Base-by-base conservation (phyloP, 2,888 invertebrate genomes). In the Elegia similella region DNA sequence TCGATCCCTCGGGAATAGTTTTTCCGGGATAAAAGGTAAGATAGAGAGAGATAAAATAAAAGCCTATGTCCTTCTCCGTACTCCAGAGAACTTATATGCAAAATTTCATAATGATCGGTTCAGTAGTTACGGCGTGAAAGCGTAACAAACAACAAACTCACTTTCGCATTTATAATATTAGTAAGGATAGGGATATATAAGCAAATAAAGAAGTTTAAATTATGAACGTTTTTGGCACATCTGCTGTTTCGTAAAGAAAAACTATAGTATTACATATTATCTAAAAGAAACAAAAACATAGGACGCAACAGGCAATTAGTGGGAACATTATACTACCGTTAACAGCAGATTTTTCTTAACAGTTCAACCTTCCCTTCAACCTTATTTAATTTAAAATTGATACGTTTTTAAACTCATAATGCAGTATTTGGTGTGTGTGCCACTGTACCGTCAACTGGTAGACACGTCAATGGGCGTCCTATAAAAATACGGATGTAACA, bases 231-330 rank as follows among this genome's bases (percentile, higher is more conserved):
- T 23, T 23, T 23, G 7, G 42, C 15, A 7, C 8, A 15, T 15
- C 13, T 43, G 13, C 2, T n/a, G 15, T 12, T 43, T 47, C 6
- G 2, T 12, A 48, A 48, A 48, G 15, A 8, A 17, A 44, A 32
- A 32, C 8, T 10, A 2, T 48, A 32, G 8, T 15, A 48, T 38
- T 17, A 30, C 17, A 10, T n/a, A 12, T 34, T 6, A 1, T 12
- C 50, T n/a, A 16, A 34, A 0, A 38, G 7, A 42, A 53, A 38
- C 47, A 59, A 57, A 15, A 60, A 47, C 38, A 30, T 47, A 16
- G 57, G 59, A 67, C 62, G 47, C 54, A 59, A 65, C 64, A 65
- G 62, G 60, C 67, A 66, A 68, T 74, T 68, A 73, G 67, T 65
- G 69, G 70, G 61, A 57, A 61, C 53, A 67, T 63, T 60, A 59